A percentile compares a stretch with the other conserved stretches of the same genome.
phyloP scores from a whole-genome alignment of 2,888 invertebrate genomes.

The Ichneumoninae sp. region DNA sequence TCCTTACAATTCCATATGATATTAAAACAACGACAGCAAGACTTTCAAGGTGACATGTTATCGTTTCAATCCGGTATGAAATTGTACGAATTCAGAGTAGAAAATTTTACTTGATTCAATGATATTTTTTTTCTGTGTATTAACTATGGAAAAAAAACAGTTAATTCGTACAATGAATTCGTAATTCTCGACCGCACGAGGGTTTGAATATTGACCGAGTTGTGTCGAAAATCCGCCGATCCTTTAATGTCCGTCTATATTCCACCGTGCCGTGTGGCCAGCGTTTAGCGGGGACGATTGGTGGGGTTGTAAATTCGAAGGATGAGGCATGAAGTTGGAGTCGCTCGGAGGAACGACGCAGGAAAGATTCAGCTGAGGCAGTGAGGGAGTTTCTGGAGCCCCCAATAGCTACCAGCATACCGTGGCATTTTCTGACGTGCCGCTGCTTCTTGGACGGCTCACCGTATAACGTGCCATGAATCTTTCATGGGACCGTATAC shows the following conservation, averaged over 20 bases:
- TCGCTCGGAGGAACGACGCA: neutral
- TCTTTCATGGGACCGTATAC: slow-evolving; percentile 78
- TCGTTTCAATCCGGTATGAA: too few species aligned
- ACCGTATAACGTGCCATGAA: slow-evolving; percentile 78
- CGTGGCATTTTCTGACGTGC: slow-evolving; percentile 57
- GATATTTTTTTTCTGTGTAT: too few species aligned
- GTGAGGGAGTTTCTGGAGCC: slow-evolving; percentile 26
- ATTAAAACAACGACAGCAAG: too few species aligned
- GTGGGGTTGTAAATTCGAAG: slow-evolving; percentile 12
- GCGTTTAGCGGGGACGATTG: neutral
- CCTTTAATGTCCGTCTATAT: too few species aligned
- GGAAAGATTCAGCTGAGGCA: slow-evolving; percentile 37
- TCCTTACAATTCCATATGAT: too few species aligned
- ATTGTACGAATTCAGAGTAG: too few species aligned
- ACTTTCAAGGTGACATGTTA: too few species aligned
- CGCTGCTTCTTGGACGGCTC: slow-evolving; percentile 69
- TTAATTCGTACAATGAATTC: too few species aligned
- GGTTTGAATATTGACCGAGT: neutral
- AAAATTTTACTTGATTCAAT: too few species aligned
- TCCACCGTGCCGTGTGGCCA: neutral
- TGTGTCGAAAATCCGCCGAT: too few species aligned
- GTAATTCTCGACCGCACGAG: too few species aligned
- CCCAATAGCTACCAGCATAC: slow-evolving; percentile 3
- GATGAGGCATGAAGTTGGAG: neutral
- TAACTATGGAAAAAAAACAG: too few species aligned